These are phyloP conservation scores for Drosophila maculinotata DNA, from an alignment of 2,888 invertebrate species.

Conservation along the genomic window DNA sequence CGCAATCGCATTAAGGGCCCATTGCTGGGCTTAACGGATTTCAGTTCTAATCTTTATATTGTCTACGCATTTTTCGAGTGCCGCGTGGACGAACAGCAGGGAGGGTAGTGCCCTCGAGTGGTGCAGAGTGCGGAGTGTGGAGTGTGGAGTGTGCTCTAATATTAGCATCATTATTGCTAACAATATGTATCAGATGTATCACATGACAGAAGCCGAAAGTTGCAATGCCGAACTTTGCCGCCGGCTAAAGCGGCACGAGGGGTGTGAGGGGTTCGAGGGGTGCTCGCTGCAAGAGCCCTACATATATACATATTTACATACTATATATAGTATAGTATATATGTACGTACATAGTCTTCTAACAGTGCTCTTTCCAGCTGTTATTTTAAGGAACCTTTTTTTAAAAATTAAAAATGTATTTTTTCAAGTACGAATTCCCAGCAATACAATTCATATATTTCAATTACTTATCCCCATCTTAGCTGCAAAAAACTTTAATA, in stretches of 20 bases:
- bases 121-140: conserved; percentile 32
- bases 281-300: too few relatives aligned
- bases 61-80: conserved; percentile 67
- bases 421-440: too few relatives aligned
- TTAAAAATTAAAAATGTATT: too few relatives aligned
- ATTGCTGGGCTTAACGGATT: conserved; percentile 71
- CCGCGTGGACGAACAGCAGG: conserved; percentile 16
- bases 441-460: too few relatives aligned
- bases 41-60: conserved; percentile 73
- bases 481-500: too few relatives aligned
- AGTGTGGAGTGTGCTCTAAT: conserved; percentile 55
- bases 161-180: conserved; percentile 57
- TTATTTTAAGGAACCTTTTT: too few relatives aligned
- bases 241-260: background rate
- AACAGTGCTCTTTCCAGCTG: too few relatives aligned
- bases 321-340: background rate
- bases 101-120: conserved; percentile 25
- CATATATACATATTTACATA: too few relatives aligned
- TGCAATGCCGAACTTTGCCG: conserved; percentile 39
- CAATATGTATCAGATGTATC: conserved; percentile 51
- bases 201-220: conserved; percentile 64
- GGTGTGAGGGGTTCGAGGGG: too few relatives aligned
- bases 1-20: conserved; percentile 72
- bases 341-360: background rate
- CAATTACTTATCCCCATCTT: too few relatives aligned